Evolutionary conservation across 2,888 invertebrate genomes (phyloP).

Genomic region (Yponomeuta evonymella): DNA sequence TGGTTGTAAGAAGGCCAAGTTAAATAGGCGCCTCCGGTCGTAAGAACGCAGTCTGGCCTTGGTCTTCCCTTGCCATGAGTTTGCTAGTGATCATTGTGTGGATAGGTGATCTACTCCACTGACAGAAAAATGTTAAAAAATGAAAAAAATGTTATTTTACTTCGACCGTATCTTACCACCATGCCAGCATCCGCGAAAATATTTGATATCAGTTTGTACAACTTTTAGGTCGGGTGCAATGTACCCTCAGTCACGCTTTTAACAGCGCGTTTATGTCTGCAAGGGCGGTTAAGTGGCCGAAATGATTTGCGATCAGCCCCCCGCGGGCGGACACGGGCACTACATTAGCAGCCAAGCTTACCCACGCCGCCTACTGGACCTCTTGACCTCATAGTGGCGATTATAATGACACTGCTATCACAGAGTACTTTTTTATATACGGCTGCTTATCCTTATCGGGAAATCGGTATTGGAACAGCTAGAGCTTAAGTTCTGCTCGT

Average conservation of each 20-base stretch:
- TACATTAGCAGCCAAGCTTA: constrained; percentile 44
- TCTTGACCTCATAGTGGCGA: constrained; percentile 19
- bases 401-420: not conserved
- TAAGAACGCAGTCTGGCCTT: no score
- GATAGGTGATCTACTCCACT: no score
- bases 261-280: constrained; percentile 1
- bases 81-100: no score
- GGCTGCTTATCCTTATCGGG: not conserved
- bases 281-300: constrained; percentile 53
- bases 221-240: not conserved
- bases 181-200: not conserved
- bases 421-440: no score
- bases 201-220: not conserved
- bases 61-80: no score
- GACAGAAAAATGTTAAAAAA: no score
- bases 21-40: no score
- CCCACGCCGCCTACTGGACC: constrained; percentile 31
- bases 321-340: constrained; percentile 53
- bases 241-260: not conserved
- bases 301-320: constrained; percentile 56
- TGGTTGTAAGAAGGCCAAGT: no score
- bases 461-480: not conserved
- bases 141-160: no score
- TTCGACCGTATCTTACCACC: no score
- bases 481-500: not conserved